These are phyloP conservation scores for Apocheima hispidaria DNA, from an alignment of 2,888 invertebrate genomes.

Conservation along the genomic window DNA sequence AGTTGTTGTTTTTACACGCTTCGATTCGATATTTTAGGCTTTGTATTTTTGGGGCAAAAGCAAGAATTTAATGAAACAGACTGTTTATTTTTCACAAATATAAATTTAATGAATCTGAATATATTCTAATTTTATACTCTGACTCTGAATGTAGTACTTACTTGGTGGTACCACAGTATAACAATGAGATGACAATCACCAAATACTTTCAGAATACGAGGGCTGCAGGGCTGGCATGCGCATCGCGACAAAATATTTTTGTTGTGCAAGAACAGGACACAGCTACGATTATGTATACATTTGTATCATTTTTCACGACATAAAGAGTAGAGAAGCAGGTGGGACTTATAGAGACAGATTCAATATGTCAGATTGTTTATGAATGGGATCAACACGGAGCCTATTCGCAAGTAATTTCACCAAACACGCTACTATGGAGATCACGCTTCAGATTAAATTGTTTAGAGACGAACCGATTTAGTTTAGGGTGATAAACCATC, in stretches of 20 bases:
- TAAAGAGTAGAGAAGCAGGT: too few species aligned
- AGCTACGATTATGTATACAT: too few species aligned
- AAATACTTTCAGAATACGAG: too few species aligned
- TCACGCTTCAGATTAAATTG: conserved; percentile 29
- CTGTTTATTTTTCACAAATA: background rate
- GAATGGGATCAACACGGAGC: conserved; percentile 1
- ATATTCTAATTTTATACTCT: too few species aligned
- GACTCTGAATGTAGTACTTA: background rate
- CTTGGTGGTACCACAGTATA: background rate
- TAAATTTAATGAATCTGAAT: background rate
- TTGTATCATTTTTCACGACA: too few species aligned
- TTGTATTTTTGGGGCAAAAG: conserved; percentile 7
- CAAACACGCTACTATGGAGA: conserved; percentile 19
- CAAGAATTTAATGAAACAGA: background rate
- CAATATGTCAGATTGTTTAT: conserved; percentile 2
- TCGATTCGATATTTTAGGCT: conserved; percentile 29
- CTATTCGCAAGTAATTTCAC: conserved; percentile 25
- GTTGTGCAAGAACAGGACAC: too few species aligned
- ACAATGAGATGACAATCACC: too few species aligned
- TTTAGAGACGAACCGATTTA: conserved; percentile 21
- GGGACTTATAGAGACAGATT: background rate
- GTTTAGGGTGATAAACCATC: conserved; percentile 23
- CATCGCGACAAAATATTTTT: too few species aligned
- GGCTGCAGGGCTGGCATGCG: too few species aligned
- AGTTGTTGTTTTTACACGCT: conserved; percentile 30